These are phyloP conservation scores for Sebastes schlegelii DNA, from an alignment of 2,113 vertebrate species.

Conservation along the genomic window DNA sequence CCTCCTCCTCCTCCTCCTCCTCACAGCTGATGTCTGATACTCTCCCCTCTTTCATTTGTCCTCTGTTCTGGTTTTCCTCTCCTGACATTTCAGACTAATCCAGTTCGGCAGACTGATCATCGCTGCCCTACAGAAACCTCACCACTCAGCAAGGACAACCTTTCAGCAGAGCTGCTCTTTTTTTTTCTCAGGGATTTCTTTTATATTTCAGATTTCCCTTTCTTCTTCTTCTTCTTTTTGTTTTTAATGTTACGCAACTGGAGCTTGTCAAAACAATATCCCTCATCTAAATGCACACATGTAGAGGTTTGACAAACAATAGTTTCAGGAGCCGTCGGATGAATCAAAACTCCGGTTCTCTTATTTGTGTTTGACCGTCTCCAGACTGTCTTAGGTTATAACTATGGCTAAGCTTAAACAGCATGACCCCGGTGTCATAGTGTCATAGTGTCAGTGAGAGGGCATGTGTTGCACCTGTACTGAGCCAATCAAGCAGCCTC, in stretches of 20 bases:
- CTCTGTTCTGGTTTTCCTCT: slow-evolving; percentile 61
- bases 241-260: not conserved
- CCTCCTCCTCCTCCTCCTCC: not conserved
- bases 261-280: too few species aligned
- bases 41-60: slow-evolving; percentile 60
- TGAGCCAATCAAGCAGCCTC: slow-evolving; percentile 12
- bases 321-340: too few species aligned
- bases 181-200: slow-evolving; percentile 5
- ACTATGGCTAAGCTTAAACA: not conserved
- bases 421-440: not conserved
- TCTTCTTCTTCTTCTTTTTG: not conserved
- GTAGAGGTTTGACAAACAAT: too few species aligned
- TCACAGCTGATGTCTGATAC: slow-evolving; percentile 63
- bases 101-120: slow-evolving; percentile 67
- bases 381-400: not conserved
- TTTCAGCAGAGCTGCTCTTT: slow-evolving; percentile 21
- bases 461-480: slow-evolving; percentile 12
- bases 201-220: not conserved
- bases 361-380: too few species aligned
- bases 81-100: slow-evolving; percentile 74
- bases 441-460: not conserved
- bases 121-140: slow-evolving; percentile 58
- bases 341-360: too few species aligned
- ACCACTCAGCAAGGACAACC: slow-evolving; percentile 37
- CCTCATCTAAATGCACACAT: too few species aligned